These are phyloP conservation scores for Lepus oiostolus DNA, from an alignment of 2,797 vertebrate genomes.

Conservation along the genomic window DNA sequence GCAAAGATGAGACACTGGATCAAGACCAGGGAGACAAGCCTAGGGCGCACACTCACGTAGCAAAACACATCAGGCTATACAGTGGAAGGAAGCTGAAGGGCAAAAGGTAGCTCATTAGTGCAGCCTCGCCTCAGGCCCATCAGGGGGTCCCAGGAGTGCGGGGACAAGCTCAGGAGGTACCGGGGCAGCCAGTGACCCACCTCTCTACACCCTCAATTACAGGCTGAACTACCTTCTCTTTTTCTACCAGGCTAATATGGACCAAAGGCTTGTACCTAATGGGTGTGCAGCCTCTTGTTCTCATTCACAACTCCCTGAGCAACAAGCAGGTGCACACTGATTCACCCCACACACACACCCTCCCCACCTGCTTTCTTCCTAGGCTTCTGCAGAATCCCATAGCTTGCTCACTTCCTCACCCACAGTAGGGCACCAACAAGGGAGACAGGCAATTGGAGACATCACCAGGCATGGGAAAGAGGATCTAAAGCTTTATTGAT, in stretches of 20 bases:
- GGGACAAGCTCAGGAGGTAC: constrained; percentile 50
- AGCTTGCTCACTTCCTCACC: background rate
- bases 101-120: constrained; percentile 93
- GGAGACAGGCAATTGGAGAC: background rate
- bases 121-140: constrained; percentile 86
- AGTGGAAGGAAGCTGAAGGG: constrained; percentile 92
- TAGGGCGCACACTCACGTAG: constrained; percentile 91
- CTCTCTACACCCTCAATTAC: background rate
- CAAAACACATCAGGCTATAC: constrained; percentile 92
- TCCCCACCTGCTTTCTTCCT: background rate
- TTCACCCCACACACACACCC: background rate
- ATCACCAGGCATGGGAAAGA: background rate
- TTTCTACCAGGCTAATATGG: background rate
- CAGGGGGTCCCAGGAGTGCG: constrained; percentile 74
- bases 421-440: accelerated
- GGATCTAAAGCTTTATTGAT: background rate
- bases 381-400: background rate
- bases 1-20: constrained; percentile 93
- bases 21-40: constrained; percentile 91
- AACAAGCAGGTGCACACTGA: background rate
- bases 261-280: background rate
- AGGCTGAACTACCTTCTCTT: background rate
- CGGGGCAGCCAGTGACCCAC: background rate
- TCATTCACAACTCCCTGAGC: background rate
- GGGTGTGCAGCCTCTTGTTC: background rate